Base-by-base conservation (phyloP, 1,140 invertebrate genomes). In the Sesamia nonagrioides region DNA sequence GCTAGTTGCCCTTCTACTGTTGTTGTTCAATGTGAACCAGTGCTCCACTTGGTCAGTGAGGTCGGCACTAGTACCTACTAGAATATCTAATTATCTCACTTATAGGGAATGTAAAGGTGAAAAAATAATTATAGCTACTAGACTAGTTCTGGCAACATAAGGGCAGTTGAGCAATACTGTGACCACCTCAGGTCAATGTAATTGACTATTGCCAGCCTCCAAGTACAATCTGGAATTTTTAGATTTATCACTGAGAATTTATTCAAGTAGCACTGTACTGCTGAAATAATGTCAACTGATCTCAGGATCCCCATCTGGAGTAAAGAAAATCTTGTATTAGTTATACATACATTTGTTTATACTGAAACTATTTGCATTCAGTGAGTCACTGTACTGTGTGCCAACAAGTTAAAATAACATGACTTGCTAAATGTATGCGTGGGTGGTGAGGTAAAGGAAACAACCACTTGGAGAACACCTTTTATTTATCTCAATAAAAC, bases 401-500 rank as follows among this genome's bases (percentile, higher is more conserved):
- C 90, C 88, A 92, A 89, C 78, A 40, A 81, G 81, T 84, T 81
- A 85, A 89, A 86, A 86, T 86, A 88, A 82, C 84, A 87, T 92
- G 88, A 93, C 89, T 91, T 89, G 88, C 87, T 82, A 82, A 81
- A 88, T 83, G 52, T 73, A 71, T 69, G 77, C 56, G 82, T 88
- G 82, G 85, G 85, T 71, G 82, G 68, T 18, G 17, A 84, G 68
- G 82, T 81, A 61, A 88, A 89, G 75, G 63, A 87, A 89, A 91
- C 84, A 88, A 87, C 82, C 82, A 80, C 84, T 89, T 81, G 82
- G 89, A 90, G 91, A 94, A 93, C 88, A 89, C 86, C 82, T 89
- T 94, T 94, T 91, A 91, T 93, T 86, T 86, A 85, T 91, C 88
- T 92, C 90, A 90, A 90, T 93, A 92, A 92, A 94, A 94, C 92